phyloP scores from a whole-genome alignment of 2,797 vertebrate species.

The Brotula barbata region DNA sequence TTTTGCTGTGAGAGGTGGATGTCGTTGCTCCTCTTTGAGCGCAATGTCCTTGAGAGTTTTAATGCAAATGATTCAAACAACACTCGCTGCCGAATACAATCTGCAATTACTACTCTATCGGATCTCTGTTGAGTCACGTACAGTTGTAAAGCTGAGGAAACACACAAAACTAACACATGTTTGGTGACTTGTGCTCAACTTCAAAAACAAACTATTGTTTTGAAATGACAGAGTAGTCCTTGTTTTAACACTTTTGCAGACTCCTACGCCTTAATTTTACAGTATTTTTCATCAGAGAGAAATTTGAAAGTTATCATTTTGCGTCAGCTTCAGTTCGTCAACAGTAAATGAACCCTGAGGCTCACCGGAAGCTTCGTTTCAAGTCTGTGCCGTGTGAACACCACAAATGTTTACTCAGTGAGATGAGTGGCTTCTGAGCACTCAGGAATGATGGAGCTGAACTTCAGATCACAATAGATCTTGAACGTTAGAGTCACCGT shows the following conservation, averaged over 20 bases:
- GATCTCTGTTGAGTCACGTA: slow-evolving; percentile 39
- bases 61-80: slow-evolving; percentile 28
- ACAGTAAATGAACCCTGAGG: background rate
- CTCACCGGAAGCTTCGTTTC: background rate
- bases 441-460: no score
- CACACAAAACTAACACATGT: slow-evolving; percentile 3
- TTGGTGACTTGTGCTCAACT: slow-evolving; percentile 33
- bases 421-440: no score
- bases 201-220: slow-evolving; percentile 17
- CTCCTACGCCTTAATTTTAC: slow-evolving; percentile 4
- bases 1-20: slow-evolving; percentile 33
- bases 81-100: slow-evolving; percentile 7
- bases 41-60: slow-evolving; percentile 36
- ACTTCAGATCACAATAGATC: no score
- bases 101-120: slow-evolving; percentile 44
- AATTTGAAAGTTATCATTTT: background rate
- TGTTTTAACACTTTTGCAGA: background rate
- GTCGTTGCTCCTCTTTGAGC: slow-evolving; percentile 26
- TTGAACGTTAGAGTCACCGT: background rate
- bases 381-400: background rate
- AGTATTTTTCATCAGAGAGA: no score
- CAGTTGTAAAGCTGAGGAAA: slow-evolving; percentile 35
- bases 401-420: background rate
- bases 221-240: no score
- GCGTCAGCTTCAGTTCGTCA: background rate